Conservation (phyloP, 2,888 invertebrate species). For the Leptarthrus brevirostris region DNA sequence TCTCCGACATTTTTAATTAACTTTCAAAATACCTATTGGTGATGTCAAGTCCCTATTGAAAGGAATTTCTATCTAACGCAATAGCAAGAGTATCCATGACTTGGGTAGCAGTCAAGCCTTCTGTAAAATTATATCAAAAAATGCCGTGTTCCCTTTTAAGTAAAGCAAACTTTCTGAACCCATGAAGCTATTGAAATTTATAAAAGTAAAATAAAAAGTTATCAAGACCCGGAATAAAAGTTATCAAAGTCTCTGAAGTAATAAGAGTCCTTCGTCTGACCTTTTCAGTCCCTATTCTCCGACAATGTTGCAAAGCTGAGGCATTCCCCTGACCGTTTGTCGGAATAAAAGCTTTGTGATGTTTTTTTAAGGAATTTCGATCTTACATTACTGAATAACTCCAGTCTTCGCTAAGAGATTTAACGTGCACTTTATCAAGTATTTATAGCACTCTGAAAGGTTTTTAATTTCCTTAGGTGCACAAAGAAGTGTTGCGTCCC, state of each 20-base stretch:
- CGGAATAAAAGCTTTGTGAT: slow-evolving; percentile 41
- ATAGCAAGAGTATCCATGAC: too few relatives aligned
- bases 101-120: background rate
- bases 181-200: slow-evolving; percentile 41
- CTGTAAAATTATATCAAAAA: background rate
- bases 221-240: slow-evolving; percentile 40
- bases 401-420: slow-evolving; percentile 32
- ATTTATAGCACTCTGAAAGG: slow-evolving; percentile 45
- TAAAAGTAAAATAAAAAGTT: slow-evolving; percentile 38
- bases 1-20: too few relatives aligned
- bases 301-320: background rate
- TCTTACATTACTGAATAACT: slow-evolving; percentile 43
- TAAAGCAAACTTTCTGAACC: background rate
- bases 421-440: slow-evolving; percentile 47
- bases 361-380: slow-evolving; percentile 40
- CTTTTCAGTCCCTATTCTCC: slow-evolving; percentile 4
- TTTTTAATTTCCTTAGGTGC: slow-evolving; percentile 42
- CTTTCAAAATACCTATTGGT: too few relatives aligned
- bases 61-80: too few relatives aligned
- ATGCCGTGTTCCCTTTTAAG: background rate
- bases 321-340: slow-evolving; percentile 40
- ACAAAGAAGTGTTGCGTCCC: slow-evolving; percentile 42
- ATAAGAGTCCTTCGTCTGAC: slow-evolving; percentile 46
- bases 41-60: too few relatives aligned
- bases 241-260: slow-evolving; percentile 40